Evolutionary conservation across 2,113 vertebrate species (phyloP).

Genomic region (Ploceus nigricollis): DNA sequence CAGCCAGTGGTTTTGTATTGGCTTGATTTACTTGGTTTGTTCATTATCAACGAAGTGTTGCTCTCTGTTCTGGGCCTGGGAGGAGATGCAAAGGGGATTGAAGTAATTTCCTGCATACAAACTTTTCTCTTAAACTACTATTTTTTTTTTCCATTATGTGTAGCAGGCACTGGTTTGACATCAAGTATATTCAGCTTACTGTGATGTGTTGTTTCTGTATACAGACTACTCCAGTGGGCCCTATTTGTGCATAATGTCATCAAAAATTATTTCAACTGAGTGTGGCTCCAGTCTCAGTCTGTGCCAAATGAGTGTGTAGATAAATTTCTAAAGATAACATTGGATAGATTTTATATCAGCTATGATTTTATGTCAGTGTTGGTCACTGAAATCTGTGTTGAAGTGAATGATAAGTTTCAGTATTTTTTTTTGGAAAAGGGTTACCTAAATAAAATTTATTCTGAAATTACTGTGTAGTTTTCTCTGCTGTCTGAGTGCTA

Average conservation of each 20-base stretch:
- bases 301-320: not conserved
- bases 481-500: not conserved
- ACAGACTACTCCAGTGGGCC: not conserved
- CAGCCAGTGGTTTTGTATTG: not conserved
- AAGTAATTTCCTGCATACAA: not conserved
- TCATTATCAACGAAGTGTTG: not conserved
- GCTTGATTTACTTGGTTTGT: constrained; percentile 25
- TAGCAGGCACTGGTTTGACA: not conserved
- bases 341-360: not conserved
- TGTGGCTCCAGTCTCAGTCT: not conserved
- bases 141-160: not conserved
- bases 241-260: not conserved
- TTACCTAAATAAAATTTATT: not conserved
- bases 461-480: not conserved
- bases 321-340: not conserved
- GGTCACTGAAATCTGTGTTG: not conserved
- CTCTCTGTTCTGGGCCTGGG: not conserved
- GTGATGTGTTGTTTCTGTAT: not conserved
- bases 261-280: not conserved
- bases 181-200: not conserved
- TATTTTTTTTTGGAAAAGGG: not conserved
- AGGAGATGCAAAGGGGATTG: not conserved
- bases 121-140: not conserved
- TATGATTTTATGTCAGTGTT: not conserved
- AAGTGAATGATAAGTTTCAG: not conserved